phyloP scores from a whole-genome alignment of 1,140 invertebrate genomes.

The Muscidifurax raptorellus region DNA sequence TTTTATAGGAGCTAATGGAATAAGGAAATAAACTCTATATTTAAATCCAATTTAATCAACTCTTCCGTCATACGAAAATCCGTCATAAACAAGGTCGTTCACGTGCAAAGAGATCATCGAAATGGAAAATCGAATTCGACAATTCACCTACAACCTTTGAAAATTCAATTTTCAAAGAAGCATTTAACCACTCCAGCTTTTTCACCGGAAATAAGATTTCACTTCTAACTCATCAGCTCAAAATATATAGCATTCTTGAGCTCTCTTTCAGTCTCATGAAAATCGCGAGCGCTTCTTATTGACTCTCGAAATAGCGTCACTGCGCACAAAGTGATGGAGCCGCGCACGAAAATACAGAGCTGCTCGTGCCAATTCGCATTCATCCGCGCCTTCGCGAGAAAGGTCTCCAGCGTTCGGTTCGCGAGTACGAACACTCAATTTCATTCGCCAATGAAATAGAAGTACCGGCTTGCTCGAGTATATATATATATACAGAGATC shows the following conservation, averaged over 20 bases:
- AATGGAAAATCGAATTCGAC: too few relatives aligned
- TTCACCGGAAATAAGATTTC: too few relatives aligned
- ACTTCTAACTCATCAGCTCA: background rate
- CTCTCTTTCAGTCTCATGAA: background rate
- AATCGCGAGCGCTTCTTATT: background rate
- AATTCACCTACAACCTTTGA: too few relatives aligned
- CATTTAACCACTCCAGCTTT: too few relatives aligned
- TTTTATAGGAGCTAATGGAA: too few relatives aligned
- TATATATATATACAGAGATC: background rate
- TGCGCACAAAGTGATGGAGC: background rate
- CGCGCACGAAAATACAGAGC: background rate
- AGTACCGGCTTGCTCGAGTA: background rate
- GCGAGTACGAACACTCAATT: background rate
- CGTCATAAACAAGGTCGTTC: too few relatives aligned
- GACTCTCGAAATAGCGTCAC: background rate
- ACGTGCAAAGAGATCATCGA: too few relatives aligned
- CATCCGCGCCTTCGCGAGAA: background rate
- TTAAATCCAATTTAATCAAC: too few relatives aligned
- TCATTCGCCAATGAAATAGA: constrained; percentile 33
- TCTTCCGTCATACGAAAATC: too few relatives aligned
- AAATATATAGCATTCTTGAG: background rate
- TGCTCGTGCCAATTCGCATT: background rate
- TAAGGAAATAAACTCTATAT: too few relatives aligned
- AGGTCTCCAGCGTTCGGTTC: background rate
- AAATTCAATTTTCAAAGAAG: too few relatives aligned